These are phyloP conservation scores for Agriotes lineatus DNA, from an alignment of 2,888 invertebrate genomes.

Conservation along the genomic window DNA sequence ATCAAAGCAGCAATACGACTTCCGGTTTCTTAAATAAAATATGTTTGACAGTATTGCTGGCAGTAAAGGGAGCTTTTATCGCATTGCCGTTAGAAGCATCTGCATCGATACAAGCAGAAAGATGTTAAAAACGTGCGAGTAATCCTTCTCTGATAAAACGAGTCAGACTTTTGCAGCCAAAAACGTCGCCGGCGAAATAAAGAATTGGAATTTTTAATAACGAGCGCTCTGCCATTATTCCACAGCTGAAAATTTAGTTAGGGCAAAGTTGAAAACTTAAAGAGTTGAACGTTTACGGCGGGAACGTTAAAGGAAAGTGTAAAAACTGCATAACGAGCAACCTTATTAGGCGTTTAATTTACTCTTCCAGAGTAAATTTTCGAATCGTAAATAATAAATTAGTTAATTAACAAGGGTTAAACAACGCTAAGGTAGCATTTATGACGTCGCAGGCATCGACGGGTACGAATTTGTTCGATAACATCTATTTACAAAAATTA, in stretches of 20 bases:
- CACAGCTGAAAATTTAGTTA: background rate
- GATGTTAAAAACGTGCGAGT: too few relatives aligned
- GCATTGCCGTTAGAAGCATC: too few relatives aligned
- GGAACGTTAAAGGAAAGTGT: conserved; percentile 12
- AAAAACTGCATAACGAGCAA: conserved; percentile 23
- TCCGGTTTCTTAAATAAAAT: too few relatives aligned
- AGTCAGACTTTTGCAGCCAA: too few relatives aligned
- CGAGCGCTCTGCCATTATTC: too few relatives aligned
- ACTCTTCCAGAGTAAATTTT: conserved; percentile 26
- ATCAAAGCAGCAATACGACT: too few relatives aligned
- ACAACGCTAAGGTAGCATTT: conserved; percentile 19
- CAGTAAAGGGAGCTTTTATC: too few relatives aligned
- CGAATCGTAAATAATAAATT: conserved; percentile 31
- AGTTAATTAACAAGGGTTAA: conserved; percentile 23
- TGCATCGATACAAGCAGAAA: too few relatives aligned
- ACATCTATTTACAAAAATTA: conserved; percentile 28
- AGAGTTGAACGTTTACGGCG: background rate
- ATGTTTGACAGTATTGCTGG: too few relatives aligned
- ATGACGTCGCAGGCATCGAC: conserved; percentile 9
- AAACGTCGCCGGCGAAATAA: too few relatives aligned
- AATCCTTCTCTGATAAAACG: too few relatives aligned
- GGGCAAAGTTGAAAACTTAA: background rate
- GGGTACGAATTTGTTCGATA: conserved; percentile 13
- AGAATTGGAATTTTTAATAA: too few relatives aligned
- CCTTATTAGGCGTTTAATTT: conserved; percentile 33